Percentiles rank a stretch among this genome's conserved stretches.
Evolutionary conservation across 2,797 vertebrate genomes (phyloP).

Genomic region (Pteronotus mesoamericanus): DNA sequence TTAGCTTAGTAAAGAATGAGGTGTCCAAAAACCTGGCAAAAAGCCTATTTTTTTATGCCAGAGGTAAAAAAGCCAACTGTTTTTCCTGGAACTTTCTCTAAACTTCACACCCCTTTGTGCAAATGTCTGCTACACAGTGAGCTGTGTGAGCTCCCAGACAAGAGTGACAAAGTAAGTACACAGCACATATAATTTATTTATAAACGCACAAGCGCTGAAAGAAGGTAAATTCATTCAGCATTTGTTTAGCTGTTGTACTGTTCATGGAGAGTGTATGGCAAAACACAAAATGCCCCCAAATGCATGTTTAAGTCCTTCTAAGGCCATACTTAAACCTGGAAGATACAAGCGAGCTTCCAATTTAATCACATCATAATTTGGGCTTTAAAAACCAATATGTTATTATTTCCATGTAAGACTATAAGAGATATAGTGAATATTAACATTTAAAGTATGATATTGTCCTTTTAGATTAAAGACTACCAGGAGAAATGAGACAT

Average conservation of each 20-base stretch:
- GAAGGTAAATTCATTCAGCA: not conserved
- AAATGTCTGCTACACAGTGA: slow-evolving; percentile 1
- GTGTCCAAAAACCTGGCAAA: slow-evolving; percentile 77
- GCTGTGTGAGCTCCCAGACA: not conserved
- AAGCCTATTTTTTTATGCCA: slow-evolving; percentile 76
- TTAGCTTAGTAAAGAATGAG: slow-evolving; percentile 45
- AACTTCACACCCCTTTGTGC: slow-evolving; percentile 65
- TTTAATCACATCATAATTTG: not conserved
- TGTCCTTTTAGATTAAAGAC: not conserved
- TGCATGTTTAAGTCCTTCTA: not conserved
- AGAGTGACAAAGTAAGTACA: not conserved
- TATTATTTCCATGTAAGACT: not conserved
- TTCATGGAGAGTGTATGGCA: not conserved
- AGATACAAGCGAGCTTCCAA: not conserved
- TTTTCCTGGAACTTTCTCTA: slow-evolving; percentile 78
- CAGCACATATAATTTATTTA: not conserved
- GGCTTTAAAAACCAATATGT: not conserved
- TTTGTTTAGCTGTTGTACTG: not conserved
- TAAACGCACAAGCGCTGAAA: not conserved
- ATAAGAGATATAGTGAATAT: not conserved
- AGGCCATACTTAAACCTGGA: not conserved
- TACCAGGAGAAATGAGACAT: not conserved
- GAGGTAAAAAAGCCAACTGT: slow-evolving; percentile 76
- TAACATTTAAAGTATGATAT: not conserved
- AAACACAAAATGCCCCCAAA: not conserved